Evolutionary conservation across 2,113 vertebrate species (phyloP).

Genomic region (Saccopteryx leptura): DNA sequence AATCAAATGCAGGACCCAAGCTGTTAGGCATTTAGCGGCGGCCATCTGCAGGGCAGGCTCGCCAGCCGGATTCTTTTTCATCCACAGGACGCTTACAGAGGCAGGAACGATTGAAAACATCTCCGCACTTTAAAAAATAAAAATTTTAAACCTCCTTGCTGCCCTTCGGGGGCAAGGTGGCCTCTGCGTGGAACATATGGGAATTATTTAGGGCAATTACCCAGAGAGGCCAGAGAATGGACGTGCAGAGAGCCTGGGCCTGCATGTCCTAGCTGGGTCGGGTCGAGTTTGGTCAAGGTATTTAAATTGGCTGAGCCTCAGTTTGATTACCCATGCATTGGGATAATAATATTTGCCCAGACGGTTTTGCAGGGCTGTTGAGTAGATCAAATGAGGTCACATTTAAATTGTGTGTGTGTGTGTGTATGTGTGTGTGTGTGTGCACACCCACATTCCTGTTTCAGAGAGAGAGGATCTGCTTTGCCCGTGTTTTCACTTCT

Average conservation of each 20-base stretch:
- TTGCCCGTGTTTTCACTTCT: neutral
- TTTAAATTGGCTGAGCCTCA: neutral
- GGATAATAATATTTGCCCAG: neutral
- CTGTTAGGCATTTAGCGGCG: constrained; percentile 63
- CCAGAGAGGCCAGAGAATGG: neutral
- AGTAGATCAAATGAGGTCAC: neutral
- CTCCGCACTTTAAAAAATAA: neutral
- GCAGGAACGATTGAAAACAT: constrained; percentile 26
- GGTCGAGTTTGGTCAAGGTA: neutral
- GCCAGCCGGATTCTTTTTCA: constrained; percentile 17
- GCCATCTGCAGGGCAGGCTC: constrained; percentile 69
- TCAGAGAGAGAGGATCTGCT: neutral
- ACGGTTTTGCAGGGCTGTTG: neutral
- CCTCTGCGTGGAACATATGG: neutral
- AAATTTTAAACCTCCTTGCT: neutral
- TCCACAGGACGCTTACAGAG: neutral
- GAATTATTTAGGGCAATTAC: neutral
- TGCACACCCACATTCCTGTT: neutral
- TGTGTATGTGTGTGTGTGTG: fast-evolving
- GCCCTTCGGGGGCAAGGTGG: neutral
- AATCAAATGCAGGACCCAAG: neutral
- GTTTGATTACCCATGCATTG: neutral
- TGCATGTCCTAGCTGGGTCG: neutral
- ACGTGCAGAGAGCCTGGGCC: fast-evolving
- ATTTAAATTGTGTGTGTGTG: neutral